Base-by-base conservation (phyloP, 1,140 invertebrate species). In the Ceratina calcarata region DNA sequence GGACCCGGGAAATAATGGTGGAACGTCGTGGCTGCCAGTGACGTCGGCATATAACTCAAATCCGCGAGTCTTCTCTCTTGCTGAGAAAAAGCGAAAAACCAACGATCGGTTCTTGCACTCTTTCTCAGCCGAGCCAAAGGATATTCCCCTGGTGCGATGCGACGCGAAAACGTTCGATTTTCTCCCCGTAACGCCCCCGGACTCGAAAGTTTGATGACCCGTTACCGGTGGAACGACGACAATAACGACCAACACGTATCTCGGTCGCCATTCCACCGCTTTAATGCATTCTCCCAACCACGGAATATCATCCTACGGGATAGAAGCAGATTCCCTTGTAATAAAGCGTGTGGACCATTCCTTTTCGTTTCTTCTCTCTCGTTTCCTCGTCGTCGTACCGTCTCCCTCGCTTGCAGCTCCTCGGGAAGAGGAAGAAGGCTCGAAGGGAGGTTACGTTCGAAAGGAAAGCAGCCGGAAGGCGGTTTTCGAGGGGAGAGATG, bases 241-340 rank as follows among this genome's bases (percentile, higher is more conserved):
- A 60, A 55, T 55, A 64, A 78, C 69, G 27, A 68, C 18, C 18
- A 53, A 57, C 58, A 60, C 67, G 68, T 55, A 27, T 53, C 10
- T 61, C 49, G 58, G 61, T 74, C 45, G 78, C 79, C 80, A 82
- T 86, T 81, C 78, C 51, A 6, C 53, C 69, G 64, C 70, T 79
- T 89, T 89, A 88, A 90, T 89, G 89, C 86, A 86, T 89, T 88
- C 88, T 87, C 87, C 83, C 85, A 86, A 77, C 77, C 85, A 37
- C 68, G 81, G 78, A 85, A 89, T 89, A 88, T 89, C 88, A 87
- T 88, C 45, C 12, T 2, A 13, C 37, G 37, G 10, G 37, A 45
- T 45, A 24, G 66, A n/a, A 53, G 87, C 89, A 89, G 86, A 78
- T 66, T 80, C 80, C 62, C 76, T 58, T 60, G 84, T 85, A 89